These are phyloP conservation scores for Molossus molossus DNA, from an alignment of 2,797 vertebrate genomes.

Conservation along the genomic window DNA sequence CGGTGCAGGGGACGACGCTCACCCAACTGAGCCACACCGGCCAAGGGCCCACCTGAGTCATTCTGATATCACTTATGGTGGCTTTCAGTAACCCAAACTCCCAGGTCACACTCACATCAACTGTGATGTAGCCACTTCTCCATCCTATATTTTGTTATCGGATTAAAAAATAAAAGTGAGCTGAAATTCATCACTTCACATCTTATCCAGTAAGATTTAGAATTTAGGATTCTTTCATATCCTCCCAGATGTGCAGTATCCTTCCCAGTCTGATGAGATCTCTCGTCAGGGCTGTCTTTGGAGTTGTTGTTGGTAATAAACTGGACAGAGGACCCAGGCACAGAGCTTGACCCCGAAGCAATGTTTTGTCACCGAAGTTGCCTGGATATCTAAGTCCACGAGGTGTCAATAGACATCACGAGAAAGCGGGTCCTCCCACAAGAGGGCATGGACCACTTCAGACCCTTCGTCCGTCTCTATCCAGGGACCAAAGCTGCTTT, in stretches of 20 bases:
- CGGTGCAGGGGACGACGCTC: too few species aligned
- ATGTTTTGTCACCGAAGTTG: not conserved
- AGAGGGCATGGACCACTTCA: not conserved
- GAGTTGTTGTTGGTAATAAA: not conserved
- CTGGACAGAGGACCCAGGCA: not conserved
- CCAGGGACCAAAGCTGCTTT: not conserved
- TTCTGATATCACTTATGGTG: not conserved
- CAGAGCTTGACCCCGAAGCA: not conserved
- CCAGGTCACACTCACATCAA: too few species aligned
- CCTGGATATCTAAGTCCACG: not conserved
- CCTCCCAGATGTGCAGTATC: not conserved
- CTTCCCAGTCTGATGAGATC: not conserved
- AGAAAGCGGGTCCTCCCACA: not conserved
- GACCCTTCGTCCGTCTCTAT: not conserved
- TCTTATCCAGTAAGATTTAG: not conserved
- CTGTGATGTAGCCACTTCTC: not conserved
- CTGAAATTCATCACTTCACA: not conserved
- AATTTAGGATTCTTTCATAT: not conserved
- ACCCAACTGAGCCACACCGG: too few species aligned
- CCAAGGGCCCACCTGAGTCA: not conserved
- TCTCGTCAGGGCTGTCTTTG: not conserved
- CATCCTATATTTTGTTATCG: not conserved
- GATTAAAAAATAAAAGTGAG: not conserved
- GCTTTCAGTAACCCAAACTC: not conserved
- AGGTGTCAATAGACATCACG: not conserved